Evolutionary conservation across 2,888 invertebrate genomes (phyloP).

Genomic region (Heliothis peltigera): DNA sequence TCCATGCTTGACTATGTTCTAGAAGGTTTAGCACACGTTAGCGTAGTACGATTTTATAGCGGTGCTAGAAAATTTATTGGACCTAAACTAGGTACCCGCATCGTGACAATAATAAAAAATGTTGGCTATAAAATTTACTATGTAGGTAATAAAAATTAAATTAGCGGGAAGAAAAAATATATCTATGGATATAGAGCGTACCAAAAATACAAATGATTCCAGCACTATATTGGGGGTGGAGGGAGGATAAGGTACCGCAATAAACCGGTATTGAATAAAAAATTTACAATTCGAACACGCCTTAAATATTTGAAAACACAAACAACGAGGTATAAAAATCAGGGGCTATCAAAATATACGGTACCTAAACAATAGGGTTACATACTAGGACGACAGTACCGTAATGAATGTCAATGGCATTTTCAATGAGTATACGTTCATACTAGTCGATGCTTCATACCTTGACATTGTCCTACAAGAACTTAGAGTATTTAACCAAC

Average conservation of each 20-base stretch:
- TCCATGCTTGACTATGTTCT: no score
- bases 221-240: neutral
- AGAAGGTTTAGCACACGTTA: no score
- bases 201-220: neutral
- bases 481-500: no score
- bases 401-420: slow-evolving; percentile 56
- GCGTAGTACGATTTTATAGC: no score
- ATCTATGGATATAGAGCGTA: neutral
- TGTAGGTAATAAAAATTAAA: no score
- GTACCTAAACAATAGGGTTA: slow-evolving; percentile 47
- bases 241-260: no score
- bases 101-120: no score
- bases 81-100: no score
- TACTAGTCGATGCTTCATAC: neutral
- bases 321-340: neutral
- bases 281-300: neutral
- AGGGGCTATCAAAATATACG: slow-evolving; percentile 32
- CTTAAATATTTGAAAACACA: slow-evolving; percentile 4
- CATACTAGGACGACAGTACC: slow-evolving; percentile 48
- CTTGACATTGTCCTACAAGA: slow-evolving; percentile 59
- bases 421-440: no score
- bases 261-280: neutral
- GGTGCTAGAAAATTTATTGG: no score
- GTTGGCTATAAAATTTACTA: no score
- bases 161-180: no score